These are phyloP conservation scores for Meleagris gallopavo DNA, from an alignment of 2,113 vertebrate genomes.

Conservation along the genomic window DNA sequence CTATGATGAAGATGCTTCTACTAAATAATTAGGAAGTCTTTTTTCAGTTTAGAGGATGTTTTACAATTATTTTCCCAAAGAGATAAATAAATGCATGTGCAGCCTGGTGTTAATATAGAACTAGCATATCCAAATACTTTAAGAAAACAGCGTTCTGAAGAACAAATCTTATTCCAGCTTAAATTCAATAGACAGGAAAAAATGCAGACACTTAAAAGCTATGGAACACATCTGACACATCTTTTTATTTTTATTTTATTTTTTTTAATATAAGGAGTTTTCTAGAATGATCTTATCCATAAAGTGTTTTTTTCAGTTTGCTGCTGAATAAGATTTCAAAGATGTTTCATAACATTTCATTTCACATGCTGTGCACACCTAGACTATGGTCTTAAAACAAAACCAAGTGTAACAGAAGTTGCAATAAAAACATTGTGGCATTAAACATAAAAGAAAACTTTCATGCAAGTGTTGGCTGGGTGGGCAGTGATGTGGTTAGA, in stretches of 20 bases:
- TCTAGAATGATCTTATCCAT: not conserved
- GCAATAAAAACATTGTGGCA: not conserved
- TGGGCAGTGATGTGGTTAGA: slow-evolving; percentile 23
- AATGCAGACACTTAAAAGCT: not conserved
- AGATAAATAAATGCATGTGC: slow-evolving; percentile 12
- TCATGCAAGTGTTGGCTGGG: not conserved
- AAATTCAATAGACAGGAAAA: not conserved
- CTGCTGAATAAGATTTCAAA: not conserved
- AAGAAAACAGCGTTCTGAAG: not conserved
- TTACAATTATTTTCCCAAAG: slow-evolving; percentile 15
- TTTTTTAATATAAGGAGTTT: not conserved
- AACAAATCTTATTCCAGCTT: not conserved
- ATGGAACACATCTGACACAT: not conserved
- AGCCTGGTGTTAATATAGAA: not conserved
- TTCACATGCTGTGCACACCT: not conserved
- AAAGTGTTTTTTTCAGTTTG: not conserved
- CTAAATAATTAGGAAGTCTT: slow-evolving; percentile 38
- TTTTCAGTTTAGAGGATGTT: not conserved
- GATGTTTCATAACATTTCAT: not conserved
- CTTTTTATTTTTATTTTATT: not conserved
- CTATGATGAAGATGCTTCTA: slow-evolving; percentile 30
- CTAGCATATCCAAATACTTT: not conserved
- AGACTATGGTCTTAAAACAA: slow-evolving; percentile 17
- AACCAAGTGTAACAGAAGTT: not conserved
- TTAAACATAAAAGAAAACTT: slow-evolving; percentile 36